Conservation (phyloP, 2,888 invertebrate genomes). For the Sycophila texana region DNA sequence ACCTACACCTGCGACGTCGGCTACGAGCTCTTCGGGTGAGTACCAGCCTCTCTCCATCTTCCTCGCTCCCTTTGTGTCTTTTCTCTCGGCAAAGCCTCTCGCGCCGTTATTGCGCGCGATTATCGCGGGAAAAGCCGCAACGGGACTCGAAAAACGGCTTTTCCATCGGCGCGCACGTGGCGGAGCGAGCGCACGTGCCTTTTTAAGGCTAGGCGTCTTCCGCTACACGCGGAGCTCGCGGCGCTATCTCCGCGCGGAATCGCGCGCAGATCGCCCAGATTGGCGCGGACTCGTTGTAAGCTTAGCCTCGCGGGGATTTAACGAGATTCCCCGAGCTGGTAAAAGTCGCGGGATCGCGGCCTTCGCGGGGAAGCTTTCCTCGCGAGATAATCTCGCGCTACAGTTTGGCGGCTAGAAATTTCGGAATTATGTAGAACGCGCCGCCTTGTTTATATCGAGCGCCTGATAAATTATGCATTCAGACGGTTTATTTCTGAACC, state of each 20-base stretch:
- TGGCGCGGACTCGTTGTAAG: background rate
- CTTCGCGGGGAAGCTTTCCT: too few species aligned
- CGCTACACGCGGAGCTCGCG: background rate
- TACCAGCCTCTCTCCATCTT: background rate
- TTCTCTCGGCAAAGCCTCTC: conserved; percentile 49
- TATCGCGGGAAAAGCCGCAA: conserved; percentile 58
- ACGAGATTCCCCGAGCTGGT: too few species aligned
- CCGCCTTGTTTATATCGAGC: too few species aligned
- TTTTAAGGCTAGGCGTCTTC: background rate
- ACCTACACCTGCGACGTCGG: conserved; percentile 91
- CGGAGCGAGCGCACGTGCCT: background rate
- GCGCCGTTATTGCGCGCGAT: conserved; percentile 48
- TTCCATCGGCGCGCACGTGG: conserved; percentile 48
- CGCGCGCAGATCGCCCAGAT: conserved; percentile 1
- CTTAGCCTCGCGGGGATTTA: background rate
- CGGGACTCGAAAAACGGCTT: conserved; percentile 59
- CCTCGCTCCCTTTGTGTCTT: conserved; percentile 53
- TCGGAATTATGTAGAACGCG: too few species aligned
- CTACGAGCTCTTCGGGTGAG: conserved; percentile 90
- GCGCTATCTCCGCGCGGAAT: conserved; percentile 19
- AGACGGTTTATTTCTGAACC: too few species aligned
- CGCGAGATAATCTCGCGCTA: too few species aligned
- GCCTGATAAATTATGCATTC: too few species aligned
- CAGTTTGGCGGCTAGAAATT: too few species aligned
- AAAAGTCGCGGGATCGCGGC: too few species aligned